Percentiles rank a stretch among this genome's conserved stretches.
These are phyloP conservation scores for Esperia sulphurella DNA, from an alignment of 2,888 invertebrate genomes.

Conservation along the genomic window DNA sequence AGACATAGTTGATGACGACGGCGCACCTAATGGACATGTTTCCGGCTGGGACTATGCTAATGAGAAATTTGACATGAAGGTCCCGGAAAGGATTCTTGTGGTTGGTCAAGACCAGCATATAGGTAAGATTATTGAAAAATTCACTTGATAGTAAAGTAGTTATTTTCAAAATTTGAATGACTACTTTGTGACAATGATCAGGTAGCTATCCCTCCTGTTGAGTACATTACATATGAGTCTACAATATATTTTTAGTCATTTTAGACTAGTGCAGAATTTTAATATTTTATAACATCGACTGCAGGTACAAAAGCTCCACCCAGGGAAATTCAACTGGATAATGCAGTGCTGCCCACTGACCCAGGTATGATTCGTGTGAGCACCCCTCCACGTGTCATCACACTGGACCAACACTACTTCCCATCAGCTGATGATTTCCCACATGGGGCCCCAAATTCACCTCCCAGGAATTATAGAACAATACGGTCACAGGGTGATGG, in stretches of 20 bases:
- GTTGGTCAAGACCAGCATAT: conserved; percentile 87
- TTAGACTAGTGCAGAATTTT: neutral
- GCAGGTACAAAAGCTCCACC: conserved; percentile 91
- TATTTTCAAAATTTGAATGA: no score
- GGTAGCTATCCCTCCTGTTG: no score
- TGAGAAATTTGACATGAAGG: conserved; percentile 93
- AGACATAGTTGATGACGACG: conserved; percentile 82
- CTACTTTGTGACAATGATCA: no score
- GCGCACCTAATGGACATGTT: conserved; percentile 80
- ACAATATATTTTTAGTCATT: no score
- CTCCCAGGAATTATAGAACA: conserved; percentile 51
- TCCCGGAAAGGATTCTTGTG: conserved; percentile 95
- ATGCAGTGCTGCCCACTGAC: conserved; percentile 86
- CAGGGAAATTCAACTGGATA: conserved; percentile 91
- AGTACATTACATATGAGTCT: no score
- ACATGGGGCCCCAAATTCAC: conserved; percentile 47
- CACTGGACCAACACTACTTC: conserved; percentile 90
- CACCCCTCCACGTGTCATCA: conserved; percentile 93
- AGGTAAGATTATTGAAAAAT: conserved; percentile 43
- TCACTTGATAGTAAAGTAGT: neutral
- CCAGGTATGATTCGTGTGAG: conserved; percentile 88
- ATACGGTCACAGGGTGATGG: conserved; percentile 64
- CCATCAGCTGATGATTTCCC: conserved; percentile 82
- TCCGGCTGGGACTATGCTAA: conserved; percentile 81
- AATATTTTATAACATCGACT: conserved; percentile 7